Evolutionary conservation across 2,888 invertebrate genomes (phyloP), one percentile per base, ranked within the genome.

Genomic region (Criorhina ranunculi): DNA sequence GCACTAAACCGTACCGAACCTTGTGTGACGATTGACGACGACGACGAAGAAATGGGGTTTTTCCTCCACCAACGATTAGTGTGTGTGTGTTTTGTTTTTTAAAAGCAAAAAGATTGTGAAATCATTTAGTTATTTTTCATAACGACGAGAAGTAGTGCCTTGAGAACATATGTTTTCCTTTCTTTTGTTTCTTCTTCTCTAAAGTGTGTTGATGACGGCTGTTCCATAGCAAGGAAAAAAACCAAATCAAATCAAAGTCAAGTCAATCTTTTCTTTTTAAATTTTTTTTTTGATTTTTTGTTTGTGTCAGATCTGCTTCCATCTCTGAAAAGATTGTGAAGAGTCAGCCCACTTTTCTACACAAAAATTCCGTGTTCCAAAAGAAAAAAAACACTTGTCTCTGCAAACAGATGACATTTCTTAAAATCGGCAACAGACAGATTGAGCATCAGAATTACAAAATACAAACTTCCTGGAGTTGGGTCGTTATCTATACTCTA

Each of bases 381-480:
- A 46, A 15, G 33, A 33, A 5, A 62, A 24, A 24, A 29, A 46
- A 70, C 12, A 29, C 29, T 31, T 17, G 37, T 70, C 24, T 1
- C 67, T 55, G 62, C 46, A 57, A 81, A 57, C 76, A 75, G 62
- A 81, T 75, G 80, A 69, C 53, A 80, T 69, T 80, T 80, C 40
- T 19, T 67, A 59, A 33, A 24, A 55, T 40, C 46, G 29, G 53
- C 31, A 75, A 62, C 4, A 31, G 17, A 33, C 51, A 49, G 64
- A 19, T 55, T 62, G 46, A 46, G 19, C 35, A 46, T 7, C 33
- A 17, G 53, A 42, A 53, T 24, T n/a, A 9, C 12, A 55, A 46
- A 5, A 24, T 37, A 8, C n/a, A n/a, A n/a, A n/a, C 24, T 66
- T 8, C 49, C 15, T 29, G 24, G 35, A 12, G 15, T 53, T 60